Base-by-base conservation (phyloP, 2,113 vertebrate species). In the Candoia aspera region DNA sequence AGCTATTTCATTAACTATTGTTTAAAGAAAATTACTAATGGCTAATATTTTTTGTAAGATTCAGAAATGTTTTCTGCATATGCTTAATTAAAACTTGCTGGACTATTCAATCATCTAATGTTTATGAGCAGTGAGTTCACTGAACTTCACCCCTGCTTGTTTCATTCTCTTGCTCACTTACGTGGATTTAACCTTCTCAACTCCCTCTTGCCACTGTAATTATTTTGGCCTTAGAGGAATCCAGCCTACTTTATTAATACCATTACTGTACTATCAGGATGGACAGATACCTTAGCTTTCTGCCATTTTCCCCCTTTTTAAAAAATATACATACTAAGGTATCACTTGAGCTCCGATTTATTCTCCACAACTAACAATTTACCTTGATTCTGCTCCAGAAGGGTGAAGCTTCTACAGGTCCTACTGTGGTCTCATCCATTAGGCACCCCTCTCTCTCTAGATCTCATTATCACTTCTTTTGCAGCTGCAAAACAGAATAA, bases 171-270 rank as follows among this genome's bases (percentile, higher is more conserved):
- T 60, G 84, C 86, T 92, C 42, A 12, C 93, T 84, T 83, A 86
- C 84, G 55, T 94, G 87, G 86, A 85, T 87, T 94, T 89, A 95
- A 89, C 92, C 95, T 95, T 93, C 91, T 92, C 87, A 8, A 33
- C 11, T 33, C 55, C 93, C 92, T 68, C 37, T n/a, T 93, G 23
- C 21, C 42, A 62, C 84, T 84, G 49, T 79, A 84, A 0, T 94
- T 90, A 87, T 88, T 90, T 94, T 92, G 90, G 55, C 59, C 92
- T 84, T 93, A 89, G 93, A 92, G 87, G 90, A 92, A 91, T 90
- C 83, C 90, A 57, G 89, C 68, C 24, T 94, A 93, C 87, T 90
- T n/a, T 84, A 53, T 90, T 60, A 79, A 12, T 58, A 93, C 62
- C 29, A 24, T 60, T 59, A 58, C 90, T 86, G 17, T 37, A 11